A percentile compares a stretch with the other conserved stretches of the same genome.
Evolutionary conservation across 1,140 invertebrate species (phyloP).

Genomic region (Drosophila triauraria): DNA sequence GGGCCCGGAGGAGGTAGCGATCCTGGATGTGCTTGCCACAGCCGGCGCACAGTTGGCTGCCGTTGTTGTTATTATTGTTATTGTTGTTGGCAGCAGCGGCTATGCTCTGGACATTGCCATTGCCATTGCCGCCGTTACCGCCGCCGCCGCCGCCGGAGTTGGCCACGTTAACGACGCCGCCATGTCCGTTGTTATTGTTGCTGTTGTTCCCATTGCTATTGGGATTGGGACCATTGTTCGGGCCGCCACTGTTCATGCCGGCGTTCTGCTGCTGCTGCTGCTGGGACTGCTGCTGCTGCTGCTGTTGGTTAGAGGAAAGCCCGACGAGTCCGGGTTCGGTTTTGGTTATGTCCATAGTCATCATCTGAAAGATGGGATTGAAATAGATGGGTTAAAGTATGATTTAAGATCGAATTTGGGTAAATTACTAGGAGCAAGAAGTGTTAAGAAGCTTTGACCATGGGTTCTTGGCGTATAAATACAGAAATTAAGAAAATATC

Average conservation of each 20-base stretch:
- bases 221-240: constrained; percentile 81
- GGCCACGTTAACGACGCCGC: constrained; percentile 38
- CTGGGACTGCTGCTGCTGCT: constrained; percentile 50
- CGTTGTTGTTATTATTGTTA: constrained; percentile 85
- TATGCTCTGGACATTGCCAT: constrained; percentile 70
- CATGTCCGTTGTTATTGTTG: constrained; percentile 53
- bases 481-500: too few species aligned
- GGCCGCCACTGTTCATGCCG: constrained; percentile 68
- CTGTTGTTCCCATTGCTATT: constrained; percentile 84
- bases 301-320: constrained; percentile 78
- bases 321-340: constrained; percentile 86
- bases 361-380: constrained; percentile 84
- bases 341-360: constrained; percentile 91
- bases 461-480: too few species aligned
- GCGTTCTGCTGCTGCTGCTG: constrained; percentile 77
- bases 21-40: constrained; percentile 95
- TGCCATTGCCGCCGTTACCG: constrained; percentile 30
- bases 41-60: constrained; percentile 92
- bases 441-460: too few species aligned
- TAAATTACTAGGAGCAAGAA: too few species aligned
- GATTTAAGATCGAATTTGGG: not conserved
- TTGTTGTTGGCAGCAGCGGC: constrained; percentile 74
- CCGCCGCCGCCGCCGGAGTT: constrained; percentile 37
- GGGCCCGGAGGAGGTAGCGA: constrained; percentile 92
- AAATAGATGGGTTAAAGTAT: not conserved